phyloP scores from a whole-genome alignment of 1,140 invertebrate genomes.

The Campoletis sonorensis region DNA sequence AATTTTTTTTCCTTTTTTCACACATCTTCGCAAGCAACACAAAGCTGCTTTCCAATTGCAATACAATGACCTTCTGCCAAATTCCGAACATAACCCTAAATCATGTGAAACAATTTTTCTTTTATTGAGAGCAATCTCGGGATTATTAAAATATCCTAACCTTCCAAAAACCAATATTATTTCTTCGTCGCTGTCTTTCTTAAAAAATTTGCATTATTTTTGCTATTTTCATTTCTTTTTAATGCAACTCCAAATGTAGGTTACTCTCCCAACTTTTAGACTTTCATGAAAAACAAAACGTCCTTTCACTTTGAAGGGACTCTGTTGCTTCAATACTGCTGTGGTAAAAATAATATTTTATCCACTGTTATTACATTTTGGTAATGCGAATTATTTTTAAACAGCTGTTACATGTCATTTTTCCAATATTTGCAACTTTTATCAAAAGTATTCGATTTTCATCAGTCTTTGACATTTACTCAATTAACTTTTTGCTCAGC shows the following conservation, averaged over 20 bases:
- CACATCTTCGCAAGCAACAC: not conserved
- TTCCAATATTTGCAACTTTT: not conserved
- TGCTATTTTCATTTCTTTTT: not conserved
- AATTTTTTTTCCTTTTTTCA: not conserved
- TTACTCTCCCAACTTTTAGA: too few relatives aligned
- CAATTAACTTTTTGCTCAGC: too few relatives aligned
- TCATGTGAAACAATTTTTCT: constrained; percentile 40
- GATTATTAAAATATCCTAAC: too few relatives aligned
- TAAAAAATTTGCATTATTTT: not conserved
- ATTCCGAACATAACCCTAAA: not conserved
- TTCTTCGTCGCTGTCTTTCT: not conserved
- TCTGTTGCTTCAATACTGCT: too few relatives aligned
- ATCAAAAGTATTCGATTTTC: not conserved
- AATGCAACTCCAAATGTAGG: not conserved
- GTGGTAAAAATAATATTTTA: too few relatives aligned
- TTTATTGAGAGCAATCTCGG: not conserved
- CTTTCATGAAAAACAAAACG: too few relatives aligned
- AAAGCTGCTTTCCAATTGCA: not conserved
- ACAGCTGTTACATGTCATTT: not conserved
- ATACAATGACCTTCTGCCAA: not conserved
- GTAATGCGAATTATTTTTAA: not conserved
- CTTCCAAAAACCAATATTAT: not conserved
- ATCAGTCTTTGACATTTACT: too few relatives aligned
- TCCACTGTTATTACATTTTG: too few relatives aligned
- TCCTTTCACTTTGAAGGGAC: too few relatives aligned